phyloP scores from a whole-genome alignment of 2,797 vertebrate species.

The Hapalemur alaotrensis region DNA sequence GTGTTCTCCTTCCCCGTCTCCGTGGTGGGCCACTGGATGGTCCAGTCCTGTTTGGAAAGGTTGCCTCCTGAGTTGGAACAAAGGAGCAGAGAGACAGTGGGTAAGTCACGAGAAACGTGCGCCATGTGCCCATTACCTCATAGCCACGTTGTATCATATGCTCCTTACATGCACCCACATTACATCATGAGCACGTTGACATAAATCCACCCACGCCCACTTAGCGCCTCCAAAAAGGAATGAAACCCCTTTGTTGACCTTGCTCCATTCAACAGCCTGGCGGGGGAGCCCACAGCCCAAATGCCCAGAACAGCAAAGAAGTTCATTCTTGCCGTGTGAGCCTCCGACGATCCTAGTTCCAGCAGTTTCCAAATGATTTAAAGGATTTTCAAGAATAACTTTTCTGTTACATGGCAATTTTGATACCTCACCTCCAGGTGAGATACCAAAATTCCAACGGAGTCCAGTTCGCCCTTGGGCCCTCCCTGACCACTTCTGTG shows the following conservation, averaged over 20 bases:
- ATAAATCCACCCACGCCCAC: neutral
- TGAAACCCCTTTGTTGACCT: neutral
- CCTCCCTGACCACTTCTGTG: neutral
- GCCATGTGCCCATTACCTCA: neutral
- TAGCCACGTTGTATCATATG: neutral
- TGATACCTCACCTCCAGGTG: neutral
- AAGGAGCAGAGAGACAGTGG: neutral
- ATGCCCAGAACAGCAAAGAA: neutral
- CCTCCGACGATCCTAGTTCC: neutral
- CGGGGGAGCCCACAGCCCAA: neutral
- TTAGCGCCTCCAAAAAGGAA: neutral
- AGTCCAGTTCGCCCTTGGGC: neutral
- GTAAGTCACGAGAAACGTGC: neutral
- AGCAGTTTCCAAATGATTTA: neutral
- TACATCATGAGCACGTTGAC: too few species aligned
- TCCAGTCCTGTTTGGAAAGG: slow-evolving; percentile 97
- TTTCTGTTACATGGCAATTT: neutral
- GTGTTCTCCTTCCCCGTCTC: slow-evolving; percentile 96
- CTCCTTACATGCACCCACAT: too few species aligned
- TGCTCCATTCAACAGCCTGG: neutral
- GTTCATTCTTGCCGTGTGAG: neutral
- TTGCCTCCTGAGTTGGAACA: slow-evolving; percentile 85
- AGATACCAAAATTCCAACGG: neutral
- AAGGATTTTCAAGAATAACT: neutral
- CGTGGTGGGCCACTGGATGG: slow-evolving; percentile 96